Conservation (phyloP, 2,797 vertebrate species). For the Rhodeus uyekii region DNA sequence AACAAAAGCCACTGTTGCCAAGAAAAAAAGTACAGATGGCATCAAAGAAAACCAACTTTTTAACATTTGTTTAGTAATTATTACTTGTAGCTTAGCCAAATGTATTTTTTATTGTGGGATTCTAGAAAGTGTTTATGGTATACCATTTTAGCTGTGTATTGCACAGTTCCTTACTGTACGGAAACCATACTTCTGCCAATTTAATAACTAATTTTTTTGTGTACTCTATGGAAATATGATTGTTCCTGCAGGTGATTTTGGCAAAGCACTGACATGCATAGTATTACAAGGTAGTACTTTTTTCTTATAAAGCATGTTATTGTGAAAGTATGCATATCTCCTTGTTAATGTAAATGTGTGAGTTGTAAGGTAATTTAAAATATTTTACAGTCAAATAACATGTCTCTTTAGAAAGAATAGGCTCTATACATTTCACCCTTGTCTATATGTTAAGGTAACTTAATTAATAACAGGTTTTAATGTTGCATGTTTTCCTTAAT, state of each 20-base stretch:
- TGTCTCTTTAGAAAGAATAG: not conserved
- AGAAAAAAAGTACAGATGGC: not conserved
- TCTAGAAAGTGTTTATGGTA: not conserved
- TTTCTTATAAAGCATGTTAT: not conserved
- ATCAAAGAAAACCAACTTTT: not conserved
- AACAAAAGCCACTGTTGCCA: not conserved
- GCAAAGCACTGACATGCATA: not conserved
- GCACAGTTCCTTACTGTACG: too few species aligned
- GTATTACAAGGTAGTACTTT: not conserved
- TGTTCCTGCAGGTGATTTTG: not conserved
- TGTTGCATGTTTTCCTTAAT: not conserved
- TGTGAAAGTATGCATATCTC: not conserved
- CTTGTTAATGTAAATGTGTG: not conserved
- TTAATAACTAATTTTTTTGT: too few species aligned
- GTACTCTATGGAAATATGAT: not conserved
- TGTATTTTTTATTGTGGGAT: not conserved
- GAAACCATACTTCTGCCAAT: too few species aligned
- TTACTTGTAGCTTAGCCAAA: not conserved
- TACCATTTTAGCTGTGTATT: not conserved
- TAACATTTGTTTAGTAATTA: not conserved
- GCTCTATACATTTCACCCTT: not conserved
- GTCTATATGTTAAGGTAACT: not conserved
- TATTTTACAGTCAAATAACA: not conserved
- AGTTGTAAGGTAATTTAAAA: not conserved
- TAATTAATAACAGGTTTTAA: not conserved